Evolutionary conservation across 2,888 invertebrate species (phyloP), one percentile per base, ranked within the genome.

Genomic region (Apoda limacodes): DNA sequence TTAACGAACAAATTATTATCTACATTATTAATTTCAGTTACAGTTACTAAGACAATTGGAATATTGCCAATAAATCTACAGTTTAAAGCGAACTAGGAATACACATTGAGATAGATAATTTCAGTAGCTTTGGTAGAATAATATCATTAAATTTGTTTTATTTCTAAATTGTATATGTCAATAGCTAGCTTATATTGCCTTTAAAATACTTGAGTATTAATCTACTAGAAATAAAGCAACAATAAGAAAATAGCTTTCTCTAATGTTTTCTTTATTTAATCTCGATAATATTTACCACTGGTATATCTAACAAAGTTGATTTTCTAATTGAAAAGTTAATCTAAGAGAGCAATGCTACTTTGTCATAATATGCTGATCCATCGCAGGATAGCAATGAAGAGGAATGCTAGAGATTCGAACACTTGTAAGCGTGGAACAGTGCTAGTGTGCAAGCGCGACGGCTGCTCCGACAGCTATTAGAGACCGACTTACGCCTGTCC

Each of bases 51-150:
- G 55, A 70, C 61, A 66, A 72, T 66, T 78, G 75, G 76, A 76
- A 74, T 69, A 61, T 60, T 71, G 69, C 71, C 72, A 65, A 75
- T 76, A 74, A 63, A 68, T 56, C 74, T 80, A 80, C 64, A 50
- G 62, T 66, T 69, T 76, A 76, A 76, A 78, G 76, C 76, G 68
- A 72, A 71, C 72, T 78, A 80, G 76, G 78, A 78, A 78, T 80
- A 76, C 61, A 63, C 59, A 65, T 67, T 75, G 75, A 78, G 74
- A 75, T 75, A 76, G 71, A 67, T 69, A 70, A 72, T 70, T 74
- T 75, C 74, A 71, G 67, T 69, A 71, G 64, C 78, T 80, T 80
- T 78, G 78, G 78, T 71, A 69, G 70, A 67, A 55, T 70, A 67
- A 69, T 69, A 72, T 70, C 65, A 66, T 67, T n/a, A n/a, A n/a